Evolutionary conservation across 1,140 invertebrate genomes (phyloP).

Genomic region (Sinella curviseta): DNA sequence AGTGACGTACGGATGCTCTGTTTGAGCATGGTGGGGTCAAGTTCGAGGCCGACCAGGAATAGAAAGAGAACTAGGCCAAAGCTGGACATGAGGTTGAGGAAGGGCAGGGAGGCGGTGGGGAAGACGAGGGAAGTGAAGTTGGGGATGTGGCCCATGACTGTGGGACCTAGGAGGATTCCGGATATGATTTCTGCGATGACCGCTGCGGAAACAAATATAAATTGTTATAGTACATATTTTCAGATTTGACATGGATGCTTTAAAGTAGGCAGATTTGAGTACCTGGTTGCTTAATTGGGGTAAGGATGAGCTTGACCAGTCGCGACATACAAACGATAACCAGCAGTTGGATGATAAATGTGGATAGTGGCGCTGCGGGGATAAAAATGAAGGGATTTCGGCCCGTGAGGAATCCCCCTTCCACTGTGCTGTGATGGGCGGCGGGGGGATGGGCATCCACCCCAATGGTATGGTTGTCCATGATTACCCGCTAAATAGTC

Average conservation of each 20-base stretch:
- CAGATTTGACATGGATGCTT: no score
- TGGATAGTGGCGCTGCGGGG: slow-evolving; percentile 4
- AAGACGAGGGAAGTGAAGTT: slow-evolving; percentile 40
- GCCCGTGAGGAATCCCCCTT: slow-evolving; percentile 38
- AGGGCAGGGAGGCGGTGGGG: slow-evolving; percentile 40
- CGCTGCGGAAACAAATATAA: neutral
- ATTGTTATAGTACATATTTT: neutral
- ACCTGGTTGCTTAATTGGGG: slow-evolving; percentile 37
- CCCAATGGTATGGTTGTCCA: no score
- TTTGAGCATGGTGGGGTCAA: slow-evolving; percentile 44
- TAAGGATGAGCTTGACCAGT: slow-evolving; percentile 36
- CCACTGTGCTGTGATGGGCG: no score
- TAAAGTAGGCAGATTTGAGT: no score
- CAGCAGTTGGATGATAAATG: slow-evolving; percentile 38
- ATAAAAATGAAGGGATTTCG: slow-evolving; percentile 37
- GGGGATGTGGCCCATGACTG: slow-evolving; percentile 40
- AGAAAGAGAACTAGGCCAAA: slow-evolving; percentile 48
- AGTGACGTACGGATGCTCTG: slow-evolving; percentile 37
- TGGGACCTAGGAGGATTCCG: slow-evolving; percentile 41
- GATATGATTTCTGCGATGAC: slow-evolving; percentile 42
- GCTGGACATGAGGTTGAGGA: slow-evolving; percentile 44
- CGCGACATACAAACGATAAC: slow-evolving; percentile 41
- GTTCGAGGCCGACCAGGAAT: slow-evolving; percentile 48
- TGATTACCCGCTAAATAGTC: no score
- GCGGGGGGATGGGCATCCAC: no score